Percentiles rank a stretch among this genome's conserved stretches.
Conservation (phyloP, 2,888 invertebrate species). For the Drosophila dives region DNA sequence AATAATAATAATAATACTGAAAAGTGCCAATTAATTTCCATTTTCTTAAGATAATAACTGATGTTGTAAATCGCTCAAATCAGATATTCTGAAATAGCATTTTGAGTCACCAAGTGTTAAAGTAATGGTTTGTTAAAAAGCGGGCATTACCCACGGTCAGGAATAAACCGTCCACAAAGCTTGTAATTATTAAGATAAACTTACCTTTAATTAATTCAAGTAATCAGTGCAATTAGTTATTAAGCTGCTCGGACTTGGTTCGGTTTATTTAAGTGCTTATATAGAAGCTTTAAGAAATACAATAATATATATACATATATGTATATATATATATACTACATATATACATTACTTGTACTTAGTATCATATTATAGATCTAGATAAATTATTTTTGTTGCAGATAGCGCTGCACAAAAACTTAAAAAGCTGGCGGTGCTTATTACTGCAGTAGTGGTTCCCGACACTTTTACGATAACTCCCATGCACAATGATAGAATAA, state of each 20-base stretch:
- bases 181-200: background rate
- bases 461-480: constrained; percentile 92
- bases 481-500: constrained; percentile 94
- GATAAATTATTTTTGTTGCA: constrained; percentile 95
- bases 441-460: constrained; percentile 95
- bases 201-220: background rate
- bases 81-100: background rate
- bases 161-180: background rate
- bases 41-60: background rate
- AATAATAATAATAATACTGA: background rate
- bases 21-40: background rate
- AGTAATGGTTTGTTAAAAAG: background rate
- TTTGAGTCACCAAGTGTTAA: background rate
- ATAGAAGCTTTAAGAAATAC: constrained; percentile 7
- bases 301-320: constrained; percentile 1
- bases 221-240: background rate
- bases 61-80: background rate
- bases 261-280: constrained; percentile 9
- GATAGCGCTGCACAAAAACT: constrained; percentile 93
- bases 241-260: background rate
- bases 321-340: background rate
- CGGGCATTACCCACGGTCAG: background rate
- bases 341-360: constrained; percentile 1
- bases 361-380: constrained; percentile 89
- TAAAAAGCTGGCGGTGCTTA: constrained; percentile 92